A percentile compares a stretch with the other conserved stretches of the same genome.
Conservation (phyloP, 2,797 vertebrate genomes). For the Xenops minutus region DNA sequence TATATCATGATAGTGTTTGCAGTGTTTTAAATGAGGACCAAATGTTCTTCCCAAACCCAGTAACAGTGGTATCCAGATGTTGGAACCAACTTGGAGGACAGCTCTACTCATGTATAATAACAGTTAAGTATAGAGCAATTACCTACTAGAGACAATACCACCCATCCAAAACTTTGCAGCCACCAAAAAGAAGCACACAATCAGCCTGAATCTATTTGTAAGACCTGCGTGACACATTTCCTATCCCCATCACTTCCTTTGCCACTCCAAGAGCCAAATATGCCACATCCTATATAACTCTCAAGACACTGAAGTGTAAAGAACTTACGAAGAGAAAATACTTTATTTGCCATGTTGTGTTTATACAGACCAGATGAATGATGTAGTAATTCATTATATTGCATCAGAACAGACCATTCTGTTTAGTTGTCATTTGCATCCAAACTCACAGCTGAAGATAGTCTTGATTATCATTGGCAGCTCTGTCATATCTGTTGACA, state of each 20-base stretch:
- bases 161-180: background rate
- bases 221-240: background rate
- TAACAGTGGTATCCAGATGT: slow-evolving; percentile 70
- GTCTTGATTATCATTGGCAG: slow-evolving; percentile 40
- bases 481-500: slow-evolving; percentile 34
- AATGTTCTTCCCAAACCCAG: slow-evolving; percentile 53
- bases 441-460: slow-evolving; percentile 43
- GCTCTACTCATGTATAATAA: slow-evolving; percentile 13
- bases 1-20: slow-evolving; percentile 45
- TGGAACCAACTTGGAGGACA: slow-evolving; percentile 61
- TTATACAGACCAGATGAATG: slow-evolving; percentile 22
- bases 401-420: slow-evolving; percentile 10
- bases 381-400: slow-evolving; percentile 36
- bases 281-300: background rate
- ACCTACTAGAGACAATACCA: background rate
- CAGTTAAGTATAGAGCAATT: background rate
- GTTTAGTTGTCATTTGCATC: slow-evolving; percentile 38
- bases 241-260: background rate
- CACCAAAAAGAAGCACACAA: background rate
- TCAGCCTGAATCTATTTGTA: background rate
- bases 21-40: slow-evolving; percentile 70
- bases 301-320: background rate
- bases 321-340: background rate
- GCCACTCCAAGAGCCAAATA: background rate
- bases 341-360: background rate